Evolutionary conservation across 2,888 invertebrate species (phyloP).

Genomic region (Electrophaes corylata): DNA sequence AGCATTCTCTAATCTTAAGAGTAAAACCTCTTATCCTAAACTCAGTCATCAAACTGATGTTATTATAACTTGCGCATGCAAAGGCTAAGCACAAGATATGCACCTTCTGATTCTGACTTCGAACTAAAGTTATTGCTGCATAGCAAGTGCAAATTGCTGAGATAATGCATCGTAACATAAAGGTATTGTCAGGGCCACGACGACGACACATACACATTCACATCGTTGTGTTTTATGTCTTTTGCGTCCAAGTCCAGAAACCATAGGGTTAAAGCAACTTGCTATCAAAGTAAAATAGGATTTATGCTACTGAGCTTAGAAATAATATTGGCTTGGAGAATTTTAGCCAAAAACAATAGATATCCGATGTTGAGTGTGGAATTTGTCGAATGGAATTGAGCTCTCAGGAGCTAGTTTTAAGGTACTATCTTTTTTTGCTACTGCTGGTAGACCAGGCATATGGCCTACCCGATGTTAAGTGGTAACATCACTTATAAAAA

Average conservation of each 20-base stretch:
- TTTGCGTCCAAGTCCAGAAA: constrained; percentile 40
- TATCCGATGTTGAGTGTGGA: too few species aligned
- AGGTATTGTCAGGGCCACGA: constrained; percentile 15
- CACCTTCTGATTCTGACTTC: neutral
- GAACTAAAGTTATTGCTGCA: neutral
- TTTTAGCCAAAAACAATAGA: too few species aligned
- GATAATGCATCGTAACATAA: constrained; percentile 5
- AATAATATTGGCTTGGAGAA: too few species aligned
- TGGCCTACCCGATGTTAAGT: too few species aligned
- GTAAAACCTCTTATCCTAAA: too few species aligned
- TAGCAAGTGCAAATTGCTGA: constrained; percentile 15
- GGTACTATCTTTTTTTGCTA: too few species aligned
- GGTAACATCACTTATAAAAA: too few species aligned
- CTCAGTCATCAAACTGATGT: too few species aligned
- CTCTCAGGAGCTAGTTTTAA: neutral
- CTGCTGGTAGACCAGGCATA: too few species aligned
- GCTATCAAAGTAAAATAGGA: neutral
- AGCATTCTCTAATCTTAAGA: too few species aligned
- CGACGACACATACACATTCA: constrained; percentile 42
- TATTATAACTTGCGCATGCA: too few species aligned
- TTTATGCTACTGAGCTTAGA: neutral
- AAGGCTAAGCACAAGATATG: too few species aligned
- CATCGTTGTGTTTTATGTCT: constrained; percentile 44
- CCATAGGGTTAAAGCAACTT: neutral
- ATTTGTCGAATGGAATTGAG: neutral